Conservation (phyloP, 2,888 invertebrate species). For the Meghimatium bilineatum region DNA sequence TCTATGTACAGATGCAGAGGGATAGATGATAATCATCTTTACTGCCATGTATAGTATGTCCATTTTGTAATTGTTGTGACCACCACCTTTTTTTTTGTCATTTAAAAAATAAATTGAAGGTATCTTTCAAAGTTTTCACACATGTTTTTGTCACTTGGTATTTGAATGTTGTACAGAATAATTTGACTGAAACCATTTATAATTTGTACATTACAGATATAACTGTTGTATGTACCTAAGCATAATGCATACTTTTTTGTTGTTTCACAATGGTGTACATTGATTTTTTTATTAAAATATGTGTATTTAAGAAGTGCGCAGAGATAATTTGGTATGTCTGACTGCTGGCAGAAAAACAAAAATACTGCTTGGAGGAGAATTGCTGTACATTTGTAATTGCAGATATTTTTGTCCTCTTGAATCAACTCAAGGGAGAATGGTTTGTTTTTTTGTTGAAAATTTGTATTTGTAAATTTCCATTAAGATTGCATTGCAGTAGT, state of each 20-base stretch:
- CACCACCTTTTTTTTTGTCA: constrained; percentile 11
- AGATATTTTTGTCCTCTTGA: neutral
- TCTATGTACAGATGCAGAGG: neutral
- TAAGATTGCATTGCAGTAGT: neutral
- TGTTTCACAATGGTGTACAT: constrained; percentile 3
- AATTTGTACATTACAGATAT: constrained; percentile 1
- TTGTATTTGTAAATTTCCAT: neutral
- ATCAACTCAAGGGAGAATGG: neutral
- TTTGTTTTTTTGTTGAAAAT: neutral
- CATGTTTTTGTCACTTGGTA: neutral
- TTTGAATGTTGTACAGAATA: neutral
- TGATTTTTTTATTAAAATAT: neutral
- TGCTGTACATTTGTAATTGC: neutral
- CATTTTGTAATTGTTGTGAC: constrained; percentile 4
- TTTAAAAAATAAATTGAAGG: neutral
- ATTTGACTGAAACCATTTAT: constrained; percentile 9
- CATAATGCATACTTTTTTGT: constrained; percentile 24
- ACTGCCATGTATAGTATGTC: constrained; percentile 29
- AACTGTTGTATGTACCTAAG: constrained; percentile 8
- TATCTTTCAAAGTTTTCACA: neutral
- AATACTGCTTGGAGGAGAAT: neutral
- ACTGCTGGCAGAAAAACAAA: neutral
- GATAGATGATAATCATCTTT: neutral
- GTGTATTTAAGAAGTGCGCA: neutral
- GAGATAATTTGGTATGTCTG: neutral